Evolutionary conservation across 2,888 invertebrate species (phyloP).

Genomic region (Sarcophaga caerulescens): DNA sequence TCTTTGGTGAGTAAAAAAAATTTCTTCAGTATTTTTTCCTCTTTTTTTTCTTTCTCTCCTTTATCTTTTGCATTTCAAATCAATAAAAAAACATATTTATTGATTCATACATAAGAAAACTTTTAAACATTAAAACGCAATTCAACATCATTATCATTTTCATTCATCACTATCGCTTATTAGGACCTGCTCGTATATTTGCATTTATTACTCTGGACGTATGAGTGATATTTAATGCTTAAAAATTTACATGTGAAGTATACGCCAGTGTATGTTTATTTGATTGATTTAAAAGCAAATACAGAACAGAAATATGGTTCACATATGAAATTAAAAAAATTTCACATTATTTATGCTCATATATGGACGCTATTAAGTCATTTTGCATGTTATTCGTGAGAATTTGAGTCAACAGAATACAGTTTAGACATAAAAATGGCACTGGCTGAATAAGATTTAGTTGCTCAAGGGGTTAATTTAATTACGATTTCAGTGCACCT

Average conservation of each 20-base stretch:
- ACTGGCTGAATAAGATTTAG: too few relatives aligned
- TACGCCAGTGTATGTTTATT: not conserved
- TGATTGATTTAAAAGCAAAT: not conserved
- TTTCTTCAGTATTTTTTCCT: not conserved
- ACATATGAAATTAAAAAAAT: not conserved
- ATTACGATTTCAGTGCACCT: too few relatives aligned
- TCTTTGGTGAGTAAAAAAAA: conserved; percentile 88
- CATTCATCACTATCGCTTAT: too few relatives aligned
- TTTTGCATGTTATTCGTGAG: too few relatives aligned
- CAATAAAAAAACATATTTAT: not conserved
- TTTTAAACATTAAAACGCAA: too few relatives aligned
- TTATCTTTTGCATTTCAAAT: not conserved
- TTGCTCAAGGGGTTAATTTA: too few relatives aligned
- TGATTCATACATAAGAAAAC: too few relatives aligned
- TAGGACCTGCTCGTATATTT: not conserved
- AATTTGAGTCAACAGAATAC: too few relatives aligned
- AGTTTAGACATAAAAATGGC: too few relatives aligned
- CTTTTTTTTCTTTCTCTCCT: not conserved
- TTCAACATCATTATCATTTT: too few relatives aligned
- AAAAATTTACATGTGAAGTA: not conserved
- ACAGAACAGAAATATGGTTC: not conserved
- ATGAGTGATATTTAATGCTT: not conserved
- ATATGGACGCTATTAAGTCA: too few relatives aligned
- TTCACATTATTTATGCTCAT: too few relatives aligned
- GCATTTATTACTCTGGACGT: not conserved